Conservation (phyloP, 2,888 invertebrate genomes). For the Scaeva pyrastri region DNA sequence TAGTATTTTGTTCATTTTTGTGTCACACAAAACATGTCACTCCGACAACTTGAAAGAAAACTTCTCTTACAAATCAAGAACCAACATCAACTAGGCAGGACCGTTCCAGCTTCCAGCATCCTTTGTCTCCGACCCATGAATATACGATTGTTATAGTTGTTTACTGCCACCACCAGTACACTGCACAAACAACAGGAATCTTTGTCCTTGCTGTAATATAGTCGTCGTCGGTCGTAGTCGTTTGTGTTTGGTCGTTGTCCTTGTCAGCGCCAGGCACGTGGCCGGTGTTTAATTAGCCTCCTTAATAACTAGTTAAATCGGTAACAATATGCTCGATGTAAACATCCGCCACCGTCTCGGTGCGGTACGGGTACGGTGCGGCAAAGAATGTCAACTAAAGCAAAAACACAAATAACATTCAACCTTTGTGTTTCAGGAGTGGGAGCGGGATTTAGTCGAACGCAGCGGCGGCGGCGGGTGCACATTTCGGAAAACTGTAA, state of each 20-base stretch:
- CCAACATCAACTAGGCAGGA: background rate
- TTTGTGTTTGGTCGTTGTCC: slow-evolving; percentile 5
- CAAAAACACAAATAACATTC: slow-evolving; percentile 52
- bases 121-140: slow-evolving; percentile 47
- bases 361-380: background rate
- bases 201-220: slow-evolving; percentile 43
- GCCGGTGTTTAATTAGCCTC: slow-evolving; percentile 78
- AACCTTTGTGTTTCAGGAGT: background rate
- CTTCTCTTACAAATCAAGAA: slow-evolving; percentile 31
- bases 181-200: slow-evolving; percentile 37
- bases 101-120: slow-evolving; percentile 49
- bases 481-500: slow-evolving; percentile 61
- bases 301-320: slow-evolving; percentile 76
- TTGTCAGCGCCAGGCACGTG: slow-evolving; percentile 76
- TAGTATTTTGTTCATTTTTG: slow-evolving; percentile 47
- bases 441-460: background rate
- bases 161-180: slow-evolving; percentile 71
- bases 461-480: too few relatives aligned
- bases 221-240: background rate
- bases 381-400: slow-evolving; percentile 42
- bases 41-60: slow-evolving; percentile 63
- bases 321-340: slow-evolving; percentile 75
- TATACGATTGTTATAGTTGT: slow-evolving; percentile 41
- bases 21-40: slow-evolving; percentile 46
- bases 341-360: slow-evolving; percentile 47